phyloP scores from a whole-genome alignment of 2,113 vertebrate genomes.

The Rousettus leschenaultii region DNA sequence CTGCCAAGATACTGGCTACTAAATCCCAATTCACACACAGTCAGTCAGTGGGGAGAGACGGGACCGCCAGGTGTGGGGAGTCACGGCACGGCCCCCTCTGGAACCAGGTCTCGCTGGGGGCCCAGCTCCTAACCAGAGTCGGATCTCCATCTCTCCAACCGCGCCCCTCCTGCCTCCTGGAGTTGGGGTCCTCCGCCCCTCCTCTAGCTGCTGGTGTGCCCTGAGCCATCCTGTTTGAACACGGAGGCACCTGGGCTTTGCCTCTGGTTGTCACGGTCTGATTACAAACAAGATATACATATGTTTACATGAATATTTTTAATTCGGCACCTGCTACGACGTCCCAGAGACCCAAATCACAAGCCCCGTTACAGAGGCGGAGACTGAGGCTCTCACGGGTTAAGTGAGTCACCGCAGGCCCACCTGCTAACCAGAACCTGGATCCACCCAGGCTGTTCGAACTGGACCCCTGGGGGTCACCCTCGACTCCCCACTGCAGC shows the following conservation, averaged over 20 bases:
- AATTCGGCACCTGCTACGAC: background rate
- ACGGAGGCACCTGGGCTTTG: background rate
- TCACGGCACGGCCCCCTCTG: fast-evolving
- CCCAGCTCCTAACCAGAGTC: background rate
- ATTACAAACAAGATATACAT: background rate
- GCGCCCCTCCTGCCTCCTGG: background rate
- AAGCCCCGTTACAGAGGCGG: background rate
- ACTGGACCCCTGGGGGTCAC: background rate
- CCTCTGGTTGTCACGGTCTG: background rate
- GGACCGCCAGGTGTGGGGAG: background rate
- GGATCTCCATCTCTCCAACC: background rate
- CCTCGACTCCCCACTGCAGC: background rate
- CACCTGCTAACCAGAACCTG: background rate
- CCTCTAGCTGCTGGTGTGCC: background rate
- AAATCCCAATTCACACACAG: fast-evolving
- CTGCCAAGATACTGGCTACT: background rate
- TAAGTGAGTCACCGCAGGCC: background rate
- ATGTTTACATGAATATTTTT: fast-evolving
- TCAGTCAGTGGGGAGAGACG: background rate
- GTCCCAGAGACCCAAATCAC: background rate
- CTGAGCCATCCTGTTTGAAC: background rate
- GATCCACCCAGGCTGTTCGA: background rate
- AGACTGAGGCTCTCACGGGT: background rate
- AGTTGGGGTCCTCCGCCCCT: background rate
- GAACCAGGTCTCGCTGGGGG: background rate